A percentile compares a stretch with the other conserved stretches of the same genome.
Evolutionary conservation across 2,888 invertebrate genomes (phyloP).

Genomic region (Ennomos quercinarius): DNA sequence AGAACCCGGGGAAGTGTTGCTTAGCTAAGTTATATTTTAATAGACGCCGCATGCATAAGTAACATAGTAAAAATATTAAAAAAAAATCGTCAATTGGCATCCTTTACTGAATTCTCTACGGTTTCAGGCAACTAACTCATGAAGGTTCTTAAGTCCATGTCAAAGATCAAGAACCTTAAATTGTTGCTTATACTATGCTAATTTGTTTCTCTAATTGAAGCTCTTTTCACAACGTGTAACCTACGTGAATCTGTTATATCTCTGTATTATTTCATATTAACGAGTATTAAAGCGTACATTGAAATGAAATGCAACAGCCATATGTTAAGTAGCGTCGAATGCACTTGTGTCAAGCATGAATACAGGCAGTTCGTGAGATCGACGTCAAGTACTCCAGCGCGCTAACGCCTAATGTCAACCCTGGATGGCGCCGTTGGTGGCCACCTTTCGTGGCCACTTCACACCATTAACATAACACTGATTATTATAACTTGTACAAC

Average conservation of each 20-base stretch:
- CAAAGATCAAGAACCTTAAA: conserved; percentile 10
- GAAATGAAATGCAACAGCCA: conserved; percentile 33
- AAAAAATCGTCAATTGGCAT: too few relatives aligned
- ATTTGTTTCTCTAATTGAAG: conserved; percentile 12
- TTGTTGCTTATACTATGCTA: conserved; percentile 15
- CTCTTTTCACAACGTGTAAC: conserved; percentile 20
- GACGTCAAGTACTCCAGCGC: conserved; percentile 42
- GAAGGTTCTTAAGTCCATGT: conserved; percentile 7
- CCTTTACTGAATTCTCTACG: too few relatives aligned
- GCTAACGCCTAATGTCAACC: conserved; percentile 56
- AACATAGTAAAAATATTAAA: too few relatives aligned
- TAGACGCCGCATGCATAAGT: too few relatives aligned
- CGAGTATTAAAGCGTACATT: conserved; percentile 35
- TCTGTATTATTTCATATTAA: conserved; percentile 39
- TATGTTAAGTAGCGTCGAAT: conserved; percentile 37
- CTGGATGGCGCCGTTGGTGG: conserved; percentile 46
- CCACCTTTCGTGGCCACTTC: conserved; percentile 45
- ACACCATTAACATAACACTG: conserved; percentile 43
- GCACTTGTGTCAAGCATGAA: conserved; percentile 35
- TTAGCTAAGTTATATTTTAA: too few relatives aligned
- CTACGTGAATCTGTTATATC: conserved; percentile 36
- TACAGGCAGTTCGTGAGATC: conserved; percentile 40
- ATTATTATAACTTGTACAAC: conserved; percentile 34
- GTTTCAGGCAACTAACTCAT: background rate
- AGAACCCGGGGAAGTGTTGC: too few relatives aligned